Evolutionary conservation across 2,888 invertebrate genomes (phyloP).

Genomic region (Tanypteryx hageni): DNA sequence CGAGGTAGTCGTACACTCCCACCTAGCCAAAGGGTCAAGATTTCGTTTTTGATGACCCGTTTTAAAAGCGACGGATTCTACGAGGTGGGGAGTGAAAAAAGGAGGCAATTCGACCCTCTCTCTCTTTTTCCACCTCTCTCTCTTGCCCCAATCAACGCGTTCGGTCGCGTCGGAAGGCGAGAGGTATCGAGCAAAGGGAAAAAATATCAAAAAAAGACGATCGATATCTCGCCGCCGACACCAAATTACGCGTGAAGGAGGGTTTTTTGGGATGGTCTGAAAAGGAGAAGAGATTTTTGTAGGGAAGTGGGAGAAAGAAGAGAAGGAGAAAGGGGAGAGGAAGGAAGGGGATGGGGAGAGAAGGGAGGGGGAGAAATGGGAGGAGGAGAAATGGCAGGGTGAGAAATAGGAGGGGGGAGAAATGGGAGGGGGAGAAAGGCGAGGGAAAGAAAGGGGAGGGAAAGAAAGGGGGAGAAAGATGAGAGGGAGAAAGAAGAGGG

Average conservation of each 20-base stretch:
- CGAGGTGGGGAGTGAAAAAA: not conserved
- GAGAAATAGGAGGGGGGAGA: too few species aligned
- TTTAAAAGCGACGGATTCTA: slow-evolving; percentile 1
- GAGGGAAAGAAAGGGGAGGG: too few species aligned
- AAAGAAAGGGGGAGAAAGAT: too few species aligned
- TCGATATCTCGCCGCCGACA: slow-evolving; percentile 21
- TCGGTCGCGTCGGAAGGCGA: not conserved
- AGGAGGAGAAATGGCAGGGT: too few species aligned
- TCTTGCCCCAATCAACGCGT: not conserved
- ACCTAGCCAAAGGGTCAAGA: not conserved
- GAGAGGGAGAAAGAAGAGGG: not conserved
- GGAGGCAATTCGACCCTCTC: not conserved
- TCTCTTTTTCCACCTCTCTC: not conserved
- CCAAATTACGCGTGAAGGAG: slow-evolving; percentile 35
- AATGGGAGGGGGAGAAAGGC: not conserved
- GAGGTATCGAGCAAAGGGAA: not conserved
- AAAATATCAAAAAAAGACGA: not conserved
- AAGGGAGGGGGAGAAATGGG: not conserved
- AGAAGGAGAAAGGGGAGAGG: too few species aligned
- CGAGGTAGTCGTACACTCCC: not conserved
- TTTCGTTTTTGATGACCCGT: not conserved
- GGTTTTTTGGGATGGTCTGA: not conserved
- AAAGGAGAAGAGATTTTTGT: not conserved
- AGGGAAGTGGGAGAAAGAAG: not conserved
- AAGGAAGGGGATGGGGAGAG: too few species aligned